Conservation (phyloP, 2,888 invertebrate species). For the Harpalus rufipes region DNA sequence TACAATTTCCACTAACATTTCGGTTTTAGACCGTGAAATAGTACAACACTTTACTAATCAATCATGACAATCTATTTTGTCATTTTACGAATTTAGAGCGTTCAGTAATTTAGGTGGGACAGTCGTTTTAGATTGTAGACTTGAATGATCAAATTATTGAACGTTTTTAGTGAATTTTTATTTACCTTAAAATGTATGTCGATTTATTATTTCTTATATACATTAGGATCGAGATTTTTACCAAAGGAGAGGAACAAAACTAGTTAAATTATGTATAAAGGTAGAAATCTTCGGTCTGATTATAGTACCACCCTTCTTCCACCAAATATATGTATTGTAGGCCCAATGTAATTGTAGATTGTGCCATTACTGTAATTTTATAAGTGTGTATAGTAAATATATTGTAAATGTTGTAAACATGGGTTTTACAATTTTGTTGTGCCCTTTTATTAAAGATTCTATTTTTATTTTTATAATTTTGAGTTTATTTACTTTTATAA, state of each 20-base stretch:
- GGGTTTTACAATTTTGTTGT: not conserved
- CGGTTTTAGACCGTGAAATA: slow-evolving; percentile 36
- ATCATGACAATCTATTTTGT: slow-evolving; percentile 52
- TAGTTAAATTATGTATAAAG: not conserved
- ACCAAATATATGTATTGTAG: slow-evolving; percentile 52
- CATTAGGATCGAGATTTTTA: slow-evolving; percentile 6
- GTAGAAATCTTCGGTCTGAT: not conserved
- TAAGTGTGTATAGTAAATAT: slow-evolving; percentile 63
- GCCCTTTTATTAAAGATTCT: slow-evolving; percentile 11
- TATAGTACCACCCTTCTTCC: slow-evolving; percentile 54
- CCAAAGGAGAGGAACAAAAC: not conserved
- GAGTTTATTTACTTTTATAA: not conserved
- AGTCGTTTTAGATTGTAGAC: slow-evolving; percentile 26
- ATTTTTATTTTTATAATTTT: slow-evolving; percentile 8
- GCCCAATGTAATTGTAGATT: slow-evolving; percentile 50
- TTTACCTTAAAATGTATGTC: not conserved
- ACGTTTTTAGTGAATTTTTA: slow-evolving; percentile 19
- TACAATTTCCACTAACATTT: slow-evolving; percentile 1
- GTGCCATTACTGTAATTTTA: slow-evolving; percentile 63
- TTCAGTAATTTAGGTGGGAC: slow-evolving; percentile 35
- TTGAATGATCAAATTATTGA: slow-evolving; percentile 3
- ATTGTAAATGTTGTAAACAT: slow-evolving; percentile 56
- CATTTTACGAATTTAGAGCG: slow-evolving; percentile 25
- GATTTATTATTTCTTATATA: slow-evolving; percentile 19
- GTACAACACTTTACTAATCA: slow-evolving; percentile 49